Base-by-base conservation (phyloP, 92 coral and sea anemone genomes). In the Nematostella vectensis region DNA sequence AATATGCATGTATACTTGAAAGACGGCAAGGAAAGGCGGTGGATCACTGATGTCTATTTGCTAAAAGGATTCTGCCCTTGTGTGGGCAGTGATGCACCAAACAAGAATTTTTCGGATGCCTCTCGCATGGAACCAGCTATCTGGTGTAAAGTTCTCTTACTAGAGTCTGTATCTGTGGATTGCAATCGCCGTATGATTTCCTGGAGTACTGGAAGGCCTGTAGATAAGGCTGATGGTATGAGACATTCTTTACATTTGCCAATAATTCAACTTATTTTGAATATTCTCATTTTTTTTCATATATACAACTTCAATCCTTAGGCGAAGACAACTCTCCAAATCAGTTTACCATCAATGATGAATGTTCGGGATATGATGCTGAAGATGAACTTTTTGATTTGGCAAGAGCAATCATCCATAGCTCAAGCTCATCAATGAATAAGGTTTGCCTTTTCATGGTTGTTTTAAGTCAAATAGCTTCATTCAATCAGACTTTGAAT, bases 341-440 rank as follows among this genome's bases (percentile, higher is more conserved):
- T 25, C 71, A 65, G 16, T 65, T 53, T 57, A 31, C 42, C 16
- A 29, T 65, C 42, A 65, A 65, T 65, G 95, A 79, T 22, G 96
- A 86, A 57, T 87, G 98, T 45, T 91, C 89, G 11, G 96, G 89
- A 25, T 91, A 86, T 60, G 94, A 91, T 59, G 83, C 88, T 22
- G 95, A 91, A 63, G 98, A 91, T 47, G 91, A 91, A 50, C 81
- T 91, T 45, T 91, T 91, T 49, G 67, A 60, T 28, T 68, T 91
- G 51, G 95, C 98, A 37, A 51, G 62, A n/a, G 70, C 61, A 30
- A 59, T 89, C 40, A 89, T 89, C 47, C 55, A 59, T 58, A 70
- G 54, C 27, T 38, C 79, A 29, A 67, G 63, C 13, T 71, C n/a
- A n/a, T n/a, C n/a, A 74, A 20, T 76, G n/a, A n/a, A n/a, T n/a